These are phyloP conservation scores for Apodemus sylvaticus DNA, from an alignment of 2,113 vertebrate species.

Conservation along the genomic window DNA sequence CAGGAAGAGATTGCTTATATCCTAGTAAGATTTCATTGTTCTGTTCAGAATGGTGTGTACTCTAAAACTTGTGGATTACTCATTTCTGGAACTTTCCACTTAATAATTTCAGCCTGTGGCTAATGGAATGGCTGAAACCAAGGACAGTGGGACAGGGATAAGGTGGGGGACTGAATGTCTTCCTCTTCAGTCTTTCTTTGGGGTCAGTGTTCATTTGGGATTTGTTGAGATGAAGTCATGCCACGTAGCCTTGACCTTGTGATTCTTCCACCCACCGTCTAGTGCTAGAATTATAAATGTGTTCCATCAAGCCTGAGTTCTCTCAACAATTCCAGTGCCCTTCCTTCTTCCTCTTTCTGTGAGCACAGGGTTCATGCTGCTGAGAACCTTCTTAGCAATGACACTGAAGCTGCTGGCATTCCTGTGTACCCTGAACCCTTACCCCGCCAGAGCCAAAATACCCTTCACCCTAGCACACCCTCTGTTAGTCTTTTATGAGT, in stretches of 20 bases:
- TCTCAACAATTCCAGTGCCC: background rate
- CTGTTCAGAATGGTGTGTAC: background rate
- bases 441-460: background rate
- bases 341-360: background rate
- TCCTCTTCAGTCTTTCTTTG: background rate
- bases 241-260: background rate
- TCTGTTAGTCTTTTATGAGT: background rate
- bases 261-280: background rate
- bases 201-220: background rate
- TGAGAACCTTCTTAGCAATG: background rate
- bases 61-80: background rate
- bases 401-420: background rate
- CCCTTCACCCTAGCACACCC: background rate
- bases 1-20: background rate
- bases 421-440: background rate
- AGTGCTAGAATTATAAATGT: background rate
- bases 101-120: background rate
- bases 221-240: background rate
- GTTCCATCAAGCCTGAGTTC: background rate
- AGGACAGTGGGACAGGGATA: background rate
- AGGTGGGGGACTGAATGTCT: background rate
- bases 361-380: background rate
- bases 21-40: background rate
- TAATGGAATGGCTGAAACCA: background rate
- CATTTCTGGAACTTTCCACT: background rate